A percentile compares a stretch with the other conserved stretches of the same genome.
phyloP scores from a whole-genome alignment of 2,797 vertebrate genomes.

The Eptatretus atami region DNA sequence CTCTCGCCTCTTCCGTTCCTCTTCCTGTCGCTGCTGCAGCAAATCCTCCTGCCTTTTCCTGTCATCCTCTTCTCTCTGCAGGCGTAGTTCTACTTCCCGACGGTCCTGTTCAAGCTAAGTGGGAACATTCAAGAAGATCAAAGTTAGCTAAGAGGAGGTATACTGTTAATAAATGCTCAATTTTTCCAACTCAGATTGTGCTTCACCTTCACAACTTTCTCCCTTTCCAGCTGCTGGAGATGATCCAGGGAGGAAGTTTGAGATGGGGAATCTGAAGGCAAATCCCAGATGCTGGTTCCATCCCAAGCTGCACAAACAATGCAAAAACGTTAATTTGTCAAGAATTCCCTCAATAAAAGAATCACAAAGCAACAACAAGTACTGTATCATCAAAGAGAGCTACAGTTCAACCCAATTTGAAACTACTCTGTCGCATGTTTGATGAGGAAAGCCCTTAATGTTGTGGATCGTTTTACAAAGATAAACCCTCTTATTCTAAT shows the following conservation, averaged over 20 bases:
- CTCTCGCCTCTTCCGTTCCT: slow-evolving; percentile 49
- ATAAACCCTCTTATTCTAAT: no score
- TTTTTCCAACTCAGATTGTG: background rate
- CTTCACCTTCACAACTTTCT: slow-evolving; percentile 62
- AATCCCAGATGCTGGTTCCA: slow-evolving; percentile 84
- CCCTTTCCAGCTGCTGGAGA: slow-evolving; percentile 84
- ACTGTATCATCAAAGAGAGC: background rate
- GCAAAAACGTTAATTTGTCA: background rate
- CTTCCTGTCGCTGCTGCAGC: slow-evolving; percentile 25
- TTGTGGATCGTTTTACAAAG: no score
- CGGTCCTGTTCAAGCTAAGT: slow-evolving; percentile 58
- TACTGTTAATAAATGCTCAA: no score
- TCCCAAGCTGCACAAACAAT: slow-evolving; percentile 44
- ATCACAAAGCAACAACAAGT: background rate
- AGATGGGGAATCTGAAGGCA: slow-evolving; percentile 53
- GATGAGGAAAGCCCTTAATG: no score
- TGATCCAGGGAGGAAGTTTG: slow-evolving; percentile 68
- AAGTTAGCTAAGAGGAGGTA: no score
- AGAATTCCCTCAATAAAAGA: background rate
- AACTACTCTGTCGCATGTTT: no score
- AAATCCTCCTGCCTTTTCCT: slow-evolving; percentile 22
- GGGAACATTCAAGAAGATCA: slow-evolving; percentile 9
- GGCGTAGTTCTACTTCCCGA: slow-evolving; percentile 58
- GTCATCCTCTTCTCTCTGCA: slow-evolving; percentile 66
- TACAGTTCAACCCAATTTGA: no score